Evolutionary conservation across 1,140 invertebrate genomes (phyloP).

Genomic region (Meteorus sp.): DNA sequence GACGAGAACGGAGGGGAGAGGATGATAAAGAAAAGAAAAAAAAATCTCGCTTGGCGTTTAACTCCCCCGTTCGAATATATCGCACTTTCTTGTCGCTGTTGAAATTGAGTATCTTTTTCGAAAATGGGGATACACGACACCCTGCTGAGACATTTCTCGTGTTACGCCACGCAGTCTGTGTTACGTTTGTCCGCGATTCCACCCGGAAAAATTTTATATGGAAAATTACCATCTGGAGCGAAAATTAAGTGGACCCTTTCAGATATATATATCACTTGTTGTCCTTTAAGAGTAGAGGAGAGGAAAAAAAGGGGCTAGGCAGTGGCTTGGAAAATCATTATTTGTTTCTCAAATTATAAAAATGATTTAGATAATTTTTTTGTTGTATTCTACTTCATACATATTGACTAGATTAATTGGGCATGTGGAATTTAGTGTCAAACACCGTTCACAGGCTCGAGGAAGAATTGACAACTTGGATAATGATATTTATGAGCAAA

Average conservation of each 20-base stretch:
- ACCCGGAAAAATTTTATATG: too few relatives aligned
- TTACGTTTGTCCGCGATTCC: slow-evolving; percentile 42
- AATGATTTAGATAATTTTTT: too few relatives aligned
- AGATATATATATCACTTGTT: not conserved
- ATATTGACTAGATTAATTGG: not conserved
- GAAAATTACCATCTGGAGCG: slow-evolving; percentile 12
- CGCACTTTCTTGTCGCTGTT: slow-evolving; percentile 4
- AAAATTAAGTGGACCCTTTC: not conserved
- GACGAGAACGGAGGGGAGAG: slow-evolving; percentile 9
- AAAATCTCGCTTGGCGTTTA: not conserved
- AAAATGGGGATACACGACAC: slow-evolving; percentile 5
- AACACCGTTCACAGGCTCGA: not conserved
- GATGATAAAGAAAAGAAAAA: slow-evolving; percentile 9
- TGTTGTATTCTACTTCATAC: not conserved
- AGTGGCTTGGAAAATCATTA: not conserved
- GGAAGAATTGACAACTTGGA: not conserved
- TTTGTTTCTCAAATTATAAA: not conserved
- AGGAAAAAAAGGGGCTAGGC: too few relatives aligned
- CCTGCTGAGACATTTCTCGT: slow-evolving; percentile 33
- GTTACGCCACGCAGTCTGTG: slow-evolving; percentile 45
- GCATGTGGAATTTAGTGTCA: not conserved
- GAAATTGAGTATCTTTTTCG: too few relatives aligned
- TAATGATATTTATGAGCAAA: slow-evolving; percentile 18
- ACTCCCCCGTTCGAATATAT: too few relatives aligned
- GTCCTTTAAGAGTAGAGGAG: too few relatives aligned